phyloP scores from a whole-genome alignment of 2,888 invertebrate genomes.

The Mimachlamys varia region DNA sequence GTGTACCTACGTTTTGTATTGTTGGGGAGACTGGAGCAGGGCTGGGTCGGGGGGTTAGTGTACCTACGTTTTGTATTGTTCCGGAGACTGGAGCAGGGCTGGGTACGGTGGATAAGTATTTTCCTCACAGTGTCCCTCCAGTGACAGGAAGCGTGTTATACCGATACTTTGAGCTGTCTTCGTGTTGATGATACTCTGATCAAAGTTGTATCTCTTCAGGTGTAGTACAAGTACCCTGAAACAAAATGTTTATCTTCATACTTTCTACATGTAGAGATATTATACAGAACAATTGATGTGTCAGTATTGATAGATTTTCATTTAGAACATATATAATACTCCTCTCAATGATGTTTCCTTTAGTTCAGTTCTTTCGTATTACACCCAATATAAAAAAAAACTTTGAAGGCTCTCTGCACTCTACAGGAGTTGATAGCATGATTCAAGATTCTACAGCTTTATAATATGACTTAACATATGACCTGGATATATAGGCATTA shows the following conservation, averaged over 20 bases:
- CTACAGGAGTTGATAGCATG: too few species aligned
- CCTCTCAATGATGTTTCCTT: too few species aligned
- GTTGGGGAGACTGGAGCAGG: slow-evolving; percentile 33
- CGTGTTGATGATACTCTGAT: slow-evolving; percentile 57
- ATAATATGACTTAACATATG: too few species aligned
- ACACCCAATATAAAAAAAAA: too few species aligned
- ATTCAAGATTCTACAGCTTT: too few species aligned
- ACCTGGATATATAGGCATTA: too few species aligned
- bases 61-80: slow-evolving; percentile 36
- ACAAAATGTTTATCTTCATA: neutral
- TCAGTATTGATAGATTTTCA: too few species aligned
- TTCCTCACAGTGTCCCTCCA: slow-evolving; percentile 66
- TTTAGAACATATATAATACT: too few species aligned
- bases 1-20: neutral
- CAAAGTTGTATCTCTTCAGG: slow-evolving; percentile 75
- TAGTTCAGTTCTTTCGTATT: too few species aligned
- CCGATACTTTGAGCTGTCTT: slow-evolving; percentile 70
- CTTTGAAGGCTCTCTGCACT: too few species aligned
- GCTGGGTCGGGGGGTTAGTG: slow-evolving; percentile 52
- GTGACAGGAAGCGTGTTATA: slow-evolving; percentile 70
- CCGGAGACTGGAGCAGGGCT: slow-evolving; percentile 35
- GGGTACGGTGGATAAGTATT: slow-evolving; percentile 66
- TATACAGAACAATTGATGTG: neutral
- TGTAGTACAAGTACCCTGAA: slow-evolving; percentile 76
- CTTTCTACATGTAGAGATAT: neutral